Evolutionary conservation across 2,888 invertebrate species (phyloP), one percentile per base, ranked within the genome.

Genomic region (Leptopilina drosophilae): DNA sequence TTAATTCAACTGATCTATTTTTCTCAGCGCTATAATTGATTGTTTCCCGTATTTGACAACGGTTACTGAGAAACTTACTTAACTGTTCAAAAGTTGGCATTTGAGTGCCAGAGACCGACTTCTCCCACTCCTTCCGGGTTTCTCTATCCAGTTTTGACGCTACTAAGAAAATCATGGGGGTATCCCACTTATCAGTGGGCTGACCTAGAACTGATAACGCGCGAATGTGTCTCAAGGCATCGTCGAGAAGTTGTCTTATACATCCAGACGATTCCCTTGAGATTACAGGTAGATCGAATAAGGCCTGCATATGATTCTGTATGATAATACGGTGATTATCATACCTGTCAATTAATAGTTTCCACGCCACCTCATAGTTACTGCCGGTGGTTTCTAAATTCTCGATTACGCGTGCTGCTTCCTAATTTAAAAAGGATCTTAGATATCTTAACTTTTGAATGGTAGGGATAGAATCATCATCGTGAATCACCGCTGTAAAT

Each of bases 101-200:
- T n/a, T 69, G n/a, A 6, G 15, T n/a, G 7, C 49, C 49, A 11
- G 46, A 15, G 20, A 69, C n/a, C n/a, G 49, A 69, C 4, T 53
- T 46, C 26, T 69, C 69, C 49, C 49, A 69, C 53, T 69, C 69
- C n/a, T 69, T 15, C 49, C 49, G 46, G 15, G 49, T 69, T n/a
- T 69, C 49, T 49, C 49, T 69, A 26, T 69, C 69, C 15, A 69
- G 49, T 40, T 69, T 49, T 8, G 69, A 69, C 5, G n/a, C 20
- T 14, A 69, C 53, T 49, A 69, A 46, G n/a, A 53, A 20, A 8
- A 53, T 69, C 69, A 69, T 49, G n/a, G 20, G 69, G 12, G 77
- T 64, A 42, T 80, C 77, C 80, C 80, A 80, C 8, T 77, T 15
- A 20, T 80, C 65, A 20, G 64, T 64, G 12, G 73, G 49, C 11